Conservation (phyloP, 2,888 invertebrate species). For the Heliconius erato region DNA sequence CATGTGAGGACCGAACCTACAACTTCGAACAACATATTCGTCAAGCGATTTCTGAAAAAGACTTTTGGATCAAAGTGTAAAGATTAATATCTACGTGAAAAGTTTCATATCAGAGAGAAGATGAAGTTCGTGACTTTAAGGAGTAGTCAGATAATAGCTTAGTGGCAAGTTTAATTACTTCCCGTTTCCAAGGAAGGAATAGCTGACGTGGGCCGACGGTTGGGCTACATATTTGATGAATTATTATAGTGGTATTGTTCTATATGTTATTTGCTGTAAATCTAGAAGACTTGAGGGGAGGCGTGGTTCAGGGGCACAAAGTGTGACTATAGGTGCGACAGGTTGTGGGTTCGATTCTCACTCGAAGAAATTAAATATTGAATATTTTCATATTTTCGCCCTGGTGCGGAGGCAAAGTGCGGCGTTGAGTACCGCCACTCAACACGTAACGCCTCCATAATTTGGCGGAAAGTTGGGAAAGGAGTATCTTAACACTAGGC, state of each 20-base stretch:
- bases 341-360: too few species aligned
- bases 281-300: background rate
- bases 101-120: constrained; percentile 73
- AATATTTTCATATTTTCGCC: too few species aligned
- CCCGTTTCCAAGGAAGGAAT: constrained; percentile 65
- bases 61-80: constrained; percentile 59
- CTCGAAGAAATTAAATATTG: too few species aligned
- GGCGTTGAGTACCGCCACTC: too few species aligned
- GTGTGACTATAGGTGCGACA: too few species aligned
- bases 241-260: constrained; percentile 18
- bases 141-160: constrained; percentile 78
- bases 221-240: constrained; percentile 15
- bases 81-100: constrained; percentile 76
- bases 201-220: constrained; percentile 55
- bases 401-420: too few species aligned
- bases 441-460: too few species aligned
- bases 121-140: constrained; percentile 72
- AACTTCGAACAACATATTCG: too few species aligned
- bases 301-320: too few species aligned
- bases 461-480: too few species aligned
- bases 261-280: background rate
- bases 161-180: constrained; percentile 83
- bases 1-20: too few species aligned
- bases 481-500: too few species aligned
- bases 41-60: constrained; percentile 43